Conservation (phyloP, 2,113 vertebrate species). For the human (Homo sapiens) region GRCh38 chr13:79670501-79671000, state of each 20-base stretch:
- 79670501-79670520: not conserved
- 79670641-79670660: not conserved
- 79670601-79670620: not conserved
- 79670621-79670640: not conserved
- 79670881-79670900: not conserved
- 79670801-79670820: slow-evolving; percentile 10
- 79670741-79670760: not conserved
- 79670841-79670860: not conserved
- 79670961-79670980: slow-evolving; percentile 22
- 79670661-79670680: not conserved
- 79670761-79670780: not conserved
- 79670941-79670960: not conserved
- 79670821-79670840: slow-evolving; percentile 10
- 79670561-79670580: not conserved
- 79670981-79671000: slow-evolving; percentile 24
- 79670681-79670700: not conserved
- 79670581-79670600: not conserved
- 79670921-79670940: not conserved
- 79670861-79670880: not conserved
- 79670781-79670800: not conserved
- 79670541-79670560: not conserved
- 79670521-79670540: not conserved
- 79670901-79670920: slow-evolving; percentile 19
- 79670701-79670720: not conserved
- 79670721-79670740: not conserved